Base-by-base conservation (phyloP, 1,140 invertebrate species). In the Leptopilina boulardi region DNA sequence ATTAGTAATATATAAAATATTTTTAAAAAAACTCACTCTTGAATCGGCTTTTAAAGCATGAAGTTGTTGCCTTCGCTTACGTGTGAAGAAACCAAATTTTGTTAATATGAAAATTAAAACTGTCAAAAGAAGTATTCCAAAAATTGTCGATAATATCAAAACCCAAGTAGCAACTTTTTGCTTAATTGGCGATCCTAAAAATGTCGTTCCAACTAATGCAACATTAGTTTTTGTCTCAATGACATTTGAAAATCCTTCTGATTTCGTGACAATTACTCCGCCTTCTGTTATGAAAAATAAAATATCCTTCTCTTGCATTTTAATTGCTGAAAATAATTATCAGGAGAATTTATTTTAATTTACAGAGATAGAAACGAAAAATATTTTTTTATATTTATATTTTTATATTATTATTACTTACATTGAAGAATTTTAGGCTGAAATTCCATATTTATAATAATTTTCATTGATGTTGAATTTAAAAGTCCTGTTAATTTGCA, bases 11-110 rank as follows among this genome's bases (percentile, higher is more conserved):
- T 13, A 3, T 26, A 59, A 59, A 59, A 13, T 13, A 13, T 13
- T 23, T 19, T 42, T 73, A 15, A 59, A 11, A 75, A 73, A 38
- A 81, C 78, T 77, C 51, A 84, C 83, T 38, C 79, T 76, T 41
- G 66, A 71, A 30, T 80, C 77, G 10, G 81, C 82, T 79, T 84
- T 89, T 13, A 91, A 77, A 4, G 82, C 83, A 70, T 88, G 76
- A 10, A 91, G 80, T 44, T 90, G 83, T 54, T 86, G 76, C 71
- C 81, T 89, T 54, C 84, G 87, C 71, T 87, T 88, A 73, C 89
- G 79, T 38, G 87, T 80, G 54, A 91, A 91, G 73, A 91, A 91
- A 26, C 90, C 90, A 26, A 91, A 78, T 82, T 90, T 90, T 44
- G 89, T 74, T 3, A 91, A 79, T 66, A 77, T 84, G 21, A 88